Evolutionary conservation across 1,140 invertebrate species (phyloP), one percentile per base, ranked within the genome.

Genomic region (Theocolax elegans): DNA sequence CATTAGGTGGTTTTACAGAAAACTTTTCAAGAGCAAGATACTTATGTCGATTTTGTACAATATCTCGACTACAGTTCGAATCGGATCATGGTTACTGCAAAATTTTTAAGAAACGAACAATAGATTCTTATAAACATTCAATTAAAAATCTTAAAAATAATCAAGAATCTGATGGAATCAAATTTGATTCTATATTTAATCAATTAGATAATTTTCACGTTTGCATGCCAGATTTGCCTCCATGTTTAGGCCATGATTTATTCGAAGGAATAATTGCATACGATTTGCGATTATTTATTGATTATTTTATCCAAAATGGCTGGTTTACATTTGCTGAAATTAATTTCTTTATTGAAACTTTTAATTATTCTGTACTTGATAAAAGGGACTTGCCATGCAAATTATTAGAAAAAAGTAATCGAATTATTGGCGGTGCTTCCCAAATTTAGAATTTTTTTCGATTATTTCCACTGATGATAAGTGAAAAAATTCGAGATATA

Each of bases 291-390:
- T 40, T 79, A 38, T 72, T 65, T 48, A 72, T 76, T 40, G 64
- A 74, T 19, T 56, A 73, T 53, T 67, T 77, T 0, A 72, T 76
- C 10, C 10, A 63, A n/a, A 42, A 71, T 51, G 66, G 67, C 40
- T 77, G 74, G 73, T 76, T 79, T 44, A 72, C 70, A 13, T 49
- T 76, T 49, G 42, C 46, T 7, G 27, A 71, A 17, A 40, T 75
- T 7, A 79, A 77, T 74, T 23, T 7, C 0, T 62, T 63, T 25
- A 76, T 79, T 13, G 49, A 72, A 38, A 49, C 8, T 10, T 78
- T 78, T 54, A 9, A n/a, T n/a, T 80, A 77, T 63, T 74, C 75
- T 1, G 59, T 59, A 19, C 65, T 74, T 56, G 77, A 80, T 74
- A 42, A 19, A 8, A 38, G 63, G 35, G 68, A 74, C 56, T 72